Evolutionary conservation across 2,113 vertebrate genomes (phyloP).

Genomic region (Coptodon bakossiorum): DNA sequence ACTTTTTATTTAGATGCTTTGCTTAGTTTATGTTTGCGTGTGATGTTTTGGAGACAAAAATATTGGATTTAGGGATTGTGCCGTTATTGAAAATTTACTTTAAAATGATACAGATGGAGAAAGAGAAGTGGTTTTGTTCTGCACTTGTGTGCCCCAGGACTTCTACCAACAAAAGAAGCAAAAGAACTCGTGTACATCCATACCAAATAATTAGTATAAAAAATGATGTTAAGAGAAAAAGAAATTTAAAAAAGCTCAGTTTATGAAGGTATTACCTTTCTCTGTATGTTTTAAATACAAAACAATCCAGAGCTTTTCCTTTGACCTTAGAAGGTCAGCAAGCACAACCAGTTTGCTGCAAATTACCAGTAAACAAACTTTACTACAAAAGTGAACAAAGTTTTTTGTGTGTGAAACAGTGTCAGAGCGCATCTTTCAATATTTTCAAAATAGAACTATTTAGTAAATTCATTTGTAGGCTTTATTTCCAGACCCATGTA

Average conservation of each 20-base stretch:
- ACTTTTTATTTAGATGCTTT: not conserved
- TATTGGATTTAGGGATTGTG: not conserved
- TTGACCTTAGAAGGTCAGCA: not conserved
- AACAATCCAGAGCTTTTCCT: not conserved
- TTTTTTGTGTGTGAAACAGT: not conserved
- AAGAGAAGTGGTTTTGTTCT: not conserved
- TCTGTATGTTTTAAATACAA: not conserved
- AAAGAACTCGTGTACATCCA: not conserved
- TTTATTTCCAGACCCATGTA: not conserved
- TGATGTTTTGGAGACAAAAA: conserved; percentile 8
- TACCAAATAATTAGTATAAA: not conserved
- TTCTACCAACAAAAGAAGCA: not conserved
- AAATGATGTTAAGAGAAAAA: not conserved
- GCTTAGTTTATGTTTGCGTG: not conserved
- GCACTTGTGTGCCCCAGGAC: conserved; percentile 1
- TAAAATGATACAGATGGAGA: conserved; percentile 9
- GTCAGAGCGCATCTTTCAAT: not conserved
- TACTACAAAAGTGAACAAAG: not conserved
- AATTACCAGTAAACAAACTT: not conserved
- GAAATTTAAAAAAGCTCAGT: not conserved
- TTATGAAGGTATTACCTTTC: not conserved
- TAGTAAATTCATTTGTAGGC: not conserved
- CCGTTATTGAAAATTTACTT: not conserved
- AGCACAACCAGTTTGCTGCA: not conserved
- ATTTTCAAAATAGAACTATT: not conserved